Evolutionary conservation across 1,140 invertebrate genomes (phyloP), one percentile per base, ranked within the genome.

Genomic region (Xylocopa sonorina): DNA sequence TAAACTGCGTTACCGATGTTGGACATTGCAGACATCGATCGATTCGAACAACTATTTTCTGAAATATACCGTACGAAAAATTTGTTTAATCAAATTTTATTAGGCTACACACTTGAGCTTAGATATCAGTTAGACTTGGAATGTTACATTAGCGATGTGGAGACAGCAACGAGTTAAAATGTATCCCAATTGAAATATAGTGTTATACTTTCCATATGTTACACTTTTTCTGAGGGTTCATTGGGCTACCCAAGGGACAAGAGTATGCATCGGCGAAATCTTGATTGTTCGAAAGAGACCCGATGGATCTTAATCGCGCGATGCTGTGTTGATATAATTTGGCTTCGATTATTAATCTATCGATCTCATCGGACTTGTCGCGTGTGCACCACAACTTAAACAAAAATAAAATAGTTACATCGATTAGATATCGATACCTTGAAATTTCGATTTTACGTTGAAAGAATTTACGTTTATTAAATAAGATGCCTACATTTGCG

Each of bases 321-420:
- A 43, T 48, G 12, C 64, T 67, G 48, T 67, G 64, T 2, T 9
- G 14, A 12, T 67, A 29, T 34, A 48, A 16, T 50, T 67, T 48
- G 10, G 64, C 48, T 34, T 67, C 46, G 14, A 27, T 32, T 4
- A 67, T 12, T 51, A 16, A 18, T n/a, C n/a, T n/a, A n/a, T n/a
- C n/a, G 0, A 38, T 14, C 10, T 51, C 29, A n/a, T 51, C 29
- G 12, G 21, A 10, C 21, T 67, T 3, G 50, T 21, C 12, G 14
- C 7, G n/a, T 51, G 16, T 21, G 2, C 64, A 67, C 64, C 64
- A 67, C 29, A 67, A 21, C 64, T 67, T 43, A 62, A 24, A 63
- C 24, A 10, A 29, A 32, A 3, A 67, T n/a, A 9, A 32, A 50
- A 67, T 27, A n/a, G 16, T 18, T 46, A 12, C 16, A 29, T 46